Evolutionary conservation across 2,113 vertebrate genomes (phyloP).

Genomic region (Chloropsis hardwickii): DNA sequence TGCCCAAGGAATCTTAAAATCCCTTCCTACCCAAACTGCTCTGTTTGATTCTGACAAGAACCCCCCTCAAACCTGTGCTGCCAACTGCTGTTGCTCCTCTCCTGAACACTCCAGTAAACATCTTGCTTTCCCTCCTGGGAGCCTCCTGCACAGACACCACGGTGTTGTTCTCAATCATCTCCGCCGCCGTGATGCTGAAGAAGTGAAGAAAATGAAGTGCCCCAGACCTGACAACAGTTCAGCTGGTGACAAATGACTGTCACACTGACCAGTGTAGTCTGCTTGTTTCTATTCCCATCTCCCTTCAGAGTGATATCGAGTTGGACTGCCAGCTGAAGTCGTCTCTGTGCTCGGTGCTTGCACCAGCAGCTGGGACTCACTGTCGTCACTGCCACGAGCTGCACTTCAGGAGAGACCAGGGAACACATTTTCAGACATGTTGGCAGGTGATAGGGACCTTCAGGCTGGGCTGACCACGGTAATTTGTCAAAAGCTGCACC

Average conservation of each 20-base stretch:
- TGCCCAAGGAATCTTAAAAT: background rate
- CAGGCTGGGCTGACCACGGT: background rate
- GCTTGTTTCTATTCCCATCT: background rate
- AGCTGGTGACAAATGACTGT: slow-evolving; percentile 6
- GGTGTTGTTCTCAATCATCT: background rate
- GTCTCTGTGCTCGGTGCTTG: rapidly evolving
- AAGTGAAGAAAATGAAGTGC: background rate
- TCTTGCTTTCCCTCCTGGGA: background rate
- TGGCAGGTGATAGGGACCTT: background rate
- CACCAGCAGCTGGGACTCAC: rapidly evolving
- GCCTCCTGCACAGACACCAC: background rate
- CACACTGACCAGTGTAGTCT: background rate
- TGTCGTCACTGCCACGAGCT: rapidly evolving
- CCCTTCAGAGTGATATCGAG: background rate
- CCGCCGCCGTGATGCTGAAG: rapidly evolving
- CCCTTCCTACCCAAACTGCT: background rate
- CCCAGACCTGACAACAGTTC: background rate
- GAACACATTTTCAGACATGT: rapidly evolving
- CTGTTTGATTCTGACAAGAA: background rate
- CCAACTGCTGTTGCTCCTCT: background rate
- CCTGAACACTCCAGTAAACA: background rate
- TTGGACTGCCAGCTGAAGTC: background rate
- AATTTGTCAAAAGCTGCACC: background rate
- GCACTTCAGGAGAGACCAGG: background rate
- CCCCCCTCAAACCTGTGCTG: background rate